Conservation (phyloP, 2,888 invertebrate species). For the Agonopterix heracliana region DNA sequence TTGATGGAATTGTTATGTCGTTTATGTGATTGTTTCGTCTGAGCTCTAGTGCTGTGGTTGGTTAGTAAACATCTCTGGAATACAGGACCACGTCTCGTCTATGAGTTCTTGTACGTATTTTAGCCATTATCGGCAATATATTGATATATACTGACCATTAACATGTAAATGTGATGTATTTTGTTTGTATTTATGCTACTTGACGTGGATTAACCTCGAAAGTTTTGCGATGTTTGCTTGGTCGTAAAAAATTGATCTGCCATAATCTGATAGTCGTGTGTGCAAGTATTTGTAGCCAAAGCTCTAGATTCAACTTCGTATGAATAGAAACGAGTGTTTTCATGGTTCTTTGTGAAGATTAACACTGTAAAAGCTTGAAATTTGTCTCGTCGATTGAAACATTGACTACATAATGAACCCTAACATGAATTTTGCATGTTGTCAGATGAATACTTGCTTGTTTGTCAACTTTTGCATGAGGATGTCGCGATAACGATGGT, state of each 20-base stretch:
- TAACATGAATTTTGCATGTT: no score
- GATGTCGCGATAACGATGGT: no score
- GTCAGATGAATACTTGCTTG: no score
- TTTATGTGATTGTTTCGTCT: slow-evolving; percentile 52
- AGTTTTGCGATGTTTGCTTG: slow-evolving; percentile 40
- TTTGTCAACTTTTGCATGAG: no score
- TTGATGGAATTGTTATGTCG: slow-evolving; percentile 52
- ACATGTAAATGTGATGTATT: slow-evolving; percentile 24
- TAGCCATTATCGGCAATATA: slow-evolving; percentile 46
- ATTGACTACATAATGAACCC: no score
- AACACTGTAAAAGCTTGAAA: no score
- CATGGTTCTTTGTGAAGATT: no score
- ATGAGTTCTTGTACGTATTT: slow-evolving; percentile 73
- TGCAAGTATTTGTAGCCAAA: background rate
- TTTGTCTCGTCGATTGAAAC: no score
- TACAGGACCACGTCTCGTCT: slow-evolving; percentile 75
- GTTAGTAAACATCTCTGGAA: slow-evolving; percentile 70
- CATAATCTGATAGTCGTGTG: slow-evolving; percentile 27
- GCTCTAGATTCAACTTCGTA: background rate
- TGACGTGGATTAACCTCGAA: slow-evolving; percentile 46
- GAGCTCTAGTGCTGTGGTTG: slow-evolving; percentile 50
- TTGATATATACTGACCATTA: slow-evolving; percentile 32
- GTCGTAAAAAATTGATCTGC: slow-evolving; percentile 36
- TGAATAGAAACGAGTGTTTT: no score
- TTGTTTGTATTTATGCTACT: slow-evolving; percentile 24